Percentiles rank a stretch among this genome's conserved stretches.
phyloP scores from a whole-genome alignment of 1,140 invertebrate species.

The Diachasmimorpha longicaudata region DNA sequence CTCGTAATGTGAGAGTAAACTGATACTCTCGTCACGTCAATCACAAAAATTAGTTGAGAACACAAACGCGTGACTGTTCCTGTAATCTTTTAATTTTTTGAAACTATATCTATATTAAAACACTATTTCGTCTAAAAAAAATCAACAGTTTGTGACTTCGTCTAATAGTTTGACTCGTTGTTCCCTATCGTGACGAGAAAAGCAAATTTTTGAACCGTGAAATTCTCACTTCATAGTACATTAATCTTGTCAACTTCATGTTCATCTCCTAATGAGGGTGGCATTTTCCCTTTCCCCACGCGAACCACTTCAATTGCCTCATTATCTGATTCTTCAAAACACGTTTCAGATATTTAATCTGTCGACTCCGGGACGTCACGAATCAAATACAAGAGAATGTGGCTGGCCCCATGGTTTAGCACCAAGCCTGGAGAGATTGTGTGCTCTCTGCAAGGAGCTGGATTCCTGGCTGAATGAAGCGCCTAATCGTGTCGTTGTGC shows the following conservation, averaged over 20 bases:
- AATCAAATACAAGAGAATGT: conserved; percentile 75
- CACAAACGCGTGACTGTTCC: too few relatives aligned
- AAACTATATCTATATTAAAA: too few relatives aligned
- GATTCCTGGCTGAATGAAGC: conserved; percentile 87
- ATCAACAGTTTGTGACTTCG: too few relatives aligned
- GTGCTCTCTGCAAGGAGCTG: conserved; percentile 89
- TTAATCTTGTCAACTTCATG: neutral
- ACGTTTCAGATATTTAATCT: conserved; percentile 84
- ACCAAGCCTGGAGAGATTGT: conserved; percentile 87
- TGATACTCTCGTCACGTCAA: too few relatives aligned
- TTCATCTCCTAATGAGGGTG: neutral
- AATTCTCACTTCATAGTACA: conserved; percentile 30
- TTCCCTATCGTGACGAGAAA: too few relatives aligned
- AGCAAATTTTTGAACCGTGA: too few relatives aligned
- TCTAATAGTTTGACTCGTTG: too few relatives aligned
- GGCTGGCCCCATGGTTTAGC: conserved; percentile 87
- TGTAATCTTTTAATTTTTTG: too few relatives aligned
- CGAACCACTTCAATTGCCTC: neutral
- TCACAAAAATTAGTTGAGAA: too few relatives aligned
- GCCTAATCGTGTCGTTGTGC: conserved; percentile 81
- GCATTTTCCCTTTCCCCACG: neutral
- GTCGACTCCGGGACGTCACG: conserved; percentile 70
- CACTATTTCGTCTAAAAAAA: too few relatives aligned
- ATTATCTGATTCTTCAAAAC: neutral
- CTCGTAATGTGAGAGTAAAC: too few relatives aligned